Evolutionary conservation across 2,888 invertebrate genomes (phyloP).

Genomic region (Anthophora plumipes): DNA sequence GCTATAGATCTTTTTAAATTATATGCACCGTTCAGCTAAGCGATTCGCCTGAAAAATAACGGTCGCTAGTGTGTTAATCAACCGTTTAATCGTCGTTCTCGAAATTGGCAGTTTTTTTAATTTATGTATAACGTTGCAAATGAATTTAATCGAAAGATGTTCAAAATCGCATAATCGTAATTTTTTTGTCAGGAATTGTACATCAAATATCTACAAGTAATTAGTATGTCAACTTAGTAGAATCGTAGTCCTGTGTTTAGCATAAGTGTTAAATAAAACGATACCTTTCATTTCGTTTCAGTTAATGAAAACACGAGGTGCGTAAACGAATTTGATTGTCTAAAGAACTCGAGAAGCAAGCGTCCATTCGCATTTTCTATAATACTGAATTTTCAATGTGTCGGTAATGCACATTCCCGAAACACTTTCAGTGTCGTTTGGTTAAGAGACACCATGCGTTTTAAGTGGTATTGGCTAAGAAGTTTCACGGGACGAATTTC

Average conservation of each 20-base stretch:
- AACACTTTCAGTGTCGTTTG: constrained; percentile 62
- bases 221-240: not conserved
- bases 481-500: constrained; percentile 61
- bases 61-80: too few species aligned
- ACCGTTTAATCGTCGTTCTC: too few species aligned
- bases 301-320: not conserved
- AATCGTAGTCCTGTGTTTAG: not conserved
- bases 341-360: not conserved
- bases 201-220: too few species aligned
- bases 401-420: constrained; percentile 46
- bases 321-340: not conserved
- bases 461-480: constrained; percentile 64
- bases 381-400: constrained; percentile 34
- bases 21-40: too few species aligned
- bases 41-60: too few species aligned
- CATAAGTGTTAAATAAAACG: not conserved
- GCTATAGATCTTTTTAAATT: too few species aligned
- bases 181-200: too few species aligned
- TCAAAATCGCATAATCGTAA: too few species aligned
- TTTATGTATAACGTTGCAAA: too few species aligned
- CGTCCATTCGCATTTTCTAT: constrained; percentile 32
- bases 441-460: constrained; percentile 68
- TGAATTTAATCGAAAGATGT: too few species aligned
- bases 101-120: too few species aligned
- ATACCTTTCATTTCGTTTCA: not conserved